Percentiles rank a stretch among this genome's conserved stretches.
Conservation (phyloP, 2,888 invertebrate genomes). For the Erpobdella octoculata region DNA sequence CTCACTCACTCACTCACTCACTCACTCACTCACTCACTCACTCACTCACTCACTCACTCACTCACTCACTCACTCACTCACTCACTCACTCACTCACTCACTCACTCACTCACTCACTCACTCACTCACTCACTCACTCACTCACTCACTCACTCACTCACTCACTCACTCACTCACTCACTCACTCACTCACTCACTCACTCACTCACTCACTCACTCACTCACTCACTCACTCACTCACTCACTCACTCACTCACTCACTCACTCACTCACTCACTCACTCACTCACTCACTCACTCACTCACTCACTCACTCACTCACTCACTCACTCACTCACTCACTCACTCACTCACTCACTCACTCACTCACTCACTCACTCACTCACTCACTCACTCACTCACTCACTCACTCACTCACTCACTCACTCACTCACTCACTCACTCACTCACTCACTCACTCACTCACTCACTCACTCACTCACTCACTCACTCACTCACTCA, state of each 20-base stretch:
- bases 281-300: not conserved
- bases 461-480: slow-evolving; percentile 20
- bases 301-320: not conserved
- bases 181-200: not conserved
- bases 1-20: not conserved
- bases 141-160: not conserved
- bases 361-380: not conserved
- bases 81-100: not conserved
- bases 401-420: not conserved
- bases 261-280: not conserved
- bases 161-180: not conserved
- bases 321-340: not conserved
- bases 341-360: not conserved
- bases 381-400: not conserved
- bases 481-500: slow-evolving; percentile 27
- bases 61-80: not conserved
- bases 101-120: not conserved
- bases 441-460: not conserved
- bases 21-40: not conserved
- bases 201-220: not conserved
- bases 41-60: not conserved
- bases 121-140: not conserved
- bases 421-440: not conserved
- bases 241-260: not conserved
- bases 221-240: not conserved